phyloP scores from a whole-genome alignment of 2,888 invertebrate genomes.

The Cheilosia scutellata region DNA sequence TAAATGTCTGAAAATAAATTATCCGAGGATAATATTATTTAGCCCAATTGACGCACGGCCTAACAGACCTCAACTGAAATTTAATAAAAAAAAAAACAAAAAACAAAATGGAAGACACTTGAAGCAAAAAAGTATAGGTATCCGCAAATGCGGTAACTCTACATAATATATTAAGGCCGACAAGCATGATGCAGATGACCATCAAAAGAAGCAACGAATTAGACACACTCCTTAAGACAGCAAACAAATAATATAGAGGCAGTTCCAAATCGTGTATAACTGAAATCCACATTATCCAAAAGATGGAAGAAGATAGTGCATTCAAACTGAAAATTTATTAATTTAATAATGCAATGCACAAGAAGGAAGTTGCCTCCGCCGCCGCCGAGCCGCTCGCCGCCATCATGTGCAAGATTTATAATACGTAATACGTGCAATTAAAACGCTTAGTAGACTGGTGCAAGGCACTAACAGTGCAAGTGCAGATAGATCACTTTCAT shows the following conservation, averaged over 20 bases:
- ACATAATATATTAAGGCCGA: too few species aligned
- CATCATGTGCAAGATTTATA: constrained; percentile 73
- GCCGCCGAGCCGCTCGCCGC: constrained; percentile 27
- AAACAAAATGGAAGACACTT: too few species aligned
- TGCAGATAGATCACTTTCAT: constrained; percentile 75
- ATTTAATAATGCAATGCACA: constrained; percentile 74
- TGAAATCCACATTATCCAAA: constrained; percentile 37
- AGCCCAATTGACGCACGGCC: too few species aligned
- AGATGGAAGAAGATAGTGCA: constrained; percentile 71
- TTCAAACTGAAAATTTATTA: constrained; percentile 75
- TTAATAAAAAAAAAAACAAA: too few species aligned
- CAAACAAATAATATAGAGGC: background rate
- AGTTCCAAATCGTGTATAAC: constrained; percentile 1
- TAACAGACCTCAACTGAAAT: too few species aligned
- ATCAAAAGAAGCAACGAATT: background rate
- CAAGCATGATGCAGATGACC: background rate
- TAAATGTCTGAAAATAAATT: too few species aligned
- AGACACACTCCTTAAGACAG: background rate
- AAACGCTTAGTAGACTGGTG: constrained; percentile 75
- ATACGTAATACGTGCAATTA: constrained; percentile 74
- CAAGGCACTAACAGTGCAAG: constrained; percentile 73
- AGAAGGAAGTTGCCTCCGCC: constrained; percentile 71
- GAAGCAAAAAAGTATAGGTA: too few species aligned
- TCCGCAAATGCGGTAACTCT: too few species aligned
- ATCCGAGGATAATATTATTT: too few species aligned